Percentiles rank a stretch among this genome's conserved stretches.
These are phyloP conservation scores for Epistrophe grossulariae DNA, from an alignment of 2,888 invertebrate species.

Conservation along the genomic window DNA sequence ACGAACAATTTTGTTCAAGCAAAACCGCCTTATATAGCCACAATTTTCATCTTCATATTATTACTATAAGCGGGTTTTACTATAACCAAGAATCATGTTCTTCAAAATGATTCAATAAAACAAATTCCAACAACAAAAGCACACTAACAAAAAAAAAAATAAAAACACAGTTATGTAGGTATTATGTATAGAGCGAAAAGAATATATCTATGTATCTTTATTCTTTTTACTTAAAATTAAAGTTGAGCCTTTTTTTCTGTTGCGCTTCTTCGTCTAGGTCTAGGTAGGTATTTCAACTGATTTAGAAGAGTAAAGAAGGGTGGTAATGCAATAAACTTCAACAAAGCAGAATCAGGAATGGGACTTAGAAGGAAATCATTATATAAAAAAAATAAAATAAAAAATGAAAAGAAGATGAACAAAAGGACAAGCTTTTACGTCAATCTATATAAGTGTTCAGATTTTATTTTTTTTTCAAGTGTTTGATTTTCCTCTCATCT, in stretches of 20 bases:
- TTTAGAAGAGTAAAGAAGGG: conserved; percentile 33
- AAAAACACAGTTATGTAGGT: neutral
- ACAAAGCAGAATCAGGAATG: conserved; percentile 63
- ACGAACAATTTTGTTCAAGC: too few species aligned
- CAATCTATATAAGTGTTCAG: conserved; percentile 2
- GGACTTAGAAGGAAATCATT: conserved; percentile 61
- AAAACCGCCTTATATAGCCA: too few species aligned
- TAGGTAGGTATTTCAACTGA: conserved; percentile 49
- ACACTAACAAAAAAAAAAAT: neutral
- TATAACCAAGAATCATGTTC: conserved; percentile 64
- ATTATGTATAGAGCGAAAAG: neutral
- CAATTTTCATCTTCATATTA: too few species aligned
- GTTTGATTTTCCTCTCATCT: conserved; percentile 22
- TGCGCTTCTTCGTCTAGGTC: conserved; percentile 53
- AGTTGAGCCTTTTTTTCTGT: conserved; percentile 68
- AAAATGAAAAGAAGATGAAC: conserved; percentile 22
- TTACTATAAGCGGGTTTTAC: too few species aligned
- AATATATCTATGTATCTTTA: conserved; percentile 55
- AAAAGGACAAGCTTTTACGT: conserved; percentile 38
- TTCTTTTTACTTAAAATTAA: conserved; percentile 71
- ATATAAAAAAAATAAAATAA: conserved; percentile 23
- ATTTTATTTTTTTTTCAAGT: conserved; percentile 13
- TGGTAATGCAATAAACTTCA: conserved; percentile 73
- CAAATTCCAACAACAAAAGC: conserved; percentile 66
- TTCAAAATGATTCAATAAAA: conserved; percentile 70